These are phyloP conservation scores for Mormyrus proboscirostris DNA, from an alignment of 2,797 vertebrate genomes.

Conservation along the genomic window DNA sequence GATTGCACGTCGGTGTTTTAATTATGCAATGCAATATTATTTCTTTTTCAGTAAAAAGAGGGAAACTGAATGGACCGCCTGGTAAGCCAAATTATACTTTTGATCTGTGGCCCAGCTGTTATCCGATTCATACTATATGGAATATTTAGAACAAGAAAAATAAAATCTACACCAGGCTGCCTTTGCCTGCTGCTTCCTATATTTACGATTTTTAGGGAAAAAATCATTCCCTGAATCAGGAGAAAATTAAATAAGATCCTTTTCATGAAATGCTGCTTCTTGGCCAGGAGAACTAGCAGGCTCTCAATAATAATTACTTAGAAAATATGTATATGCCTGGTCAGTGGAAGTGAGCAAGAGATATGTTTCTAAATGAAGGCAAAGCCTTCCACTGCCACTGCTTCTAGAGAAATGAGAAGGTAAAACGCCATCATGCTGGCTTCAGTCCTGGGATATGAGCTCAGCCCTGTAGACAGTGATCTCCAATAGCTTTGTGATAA, in stretches of 20 bases:
- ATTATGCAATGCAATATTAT: neutral
- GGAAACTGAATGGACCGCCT: constrained; percentile 39
- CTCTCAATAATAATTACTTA: constrained; percentile 13
- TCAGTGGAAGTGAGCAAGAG: constrained; percentile 2
- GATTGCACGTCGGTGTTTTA: neutral
- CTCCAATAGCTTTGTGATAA: neutral
- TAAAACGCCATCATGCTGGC: neutral
- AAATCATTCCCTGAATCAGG: neutral
- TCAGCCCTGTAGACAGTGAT: neutral
- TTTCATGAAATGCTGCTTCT: neutral
- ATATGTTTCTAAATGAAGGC: neutral
- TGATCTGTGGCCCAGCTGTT: neutral
- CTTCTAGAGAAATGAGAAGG: constrained; percentile 17
- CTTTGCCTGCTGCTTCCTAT: neutral
- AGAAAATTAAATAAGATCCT: neutral
- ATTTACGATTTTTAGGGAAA: neutral
- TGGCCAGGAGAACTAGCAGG: neutral
- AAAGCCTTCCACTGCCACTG: neutral
- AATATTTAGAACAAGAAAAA: neutral
- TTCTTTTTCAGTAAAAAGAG: constrained; percentile 47
- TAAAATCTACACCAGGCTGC: neutral
- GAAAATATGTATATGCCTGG: constrained; percentile 17
- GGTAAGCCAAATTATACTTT: constrained; percentile 33
- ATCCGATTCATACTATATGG: neutral
- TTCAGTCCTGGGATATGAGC: constrained; percentile 2